Base-by-base conservation (phyloP, 1,140 invertebrate species). In the Drosophila elegans region DNA sequence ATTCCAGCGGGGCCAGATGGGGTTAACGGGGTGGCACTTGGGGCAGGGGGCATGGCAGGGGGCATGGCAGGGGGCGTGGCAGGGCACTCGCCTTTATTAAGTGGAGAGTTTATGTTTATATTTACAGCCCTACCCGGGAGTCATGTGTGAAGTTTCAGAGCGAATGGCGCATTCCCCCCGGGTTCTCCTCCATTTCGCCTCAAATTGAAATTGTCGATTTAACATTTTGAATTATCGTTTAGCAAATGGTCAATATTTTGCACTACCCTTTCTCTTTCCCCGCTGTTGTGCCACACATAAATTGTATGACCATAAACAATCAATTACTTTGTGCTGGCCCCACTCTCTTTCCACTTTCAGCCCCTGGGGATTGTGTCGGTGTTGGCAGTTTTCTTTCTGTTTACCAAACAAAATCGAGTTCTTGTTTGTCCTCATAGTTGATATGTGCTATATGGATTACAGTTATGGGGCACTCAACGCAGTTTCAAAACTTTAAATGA, bases 221-320 rank as follows among this genome's bases (percentile, higher is more conserved):
- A 88, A 88, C 79, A 88, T 88, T 88, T 88, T 88, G 83, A 88
- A 88, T 88, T 88, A 88, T 88, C 83, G 83, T 88, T 88, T 88
- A 88, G 83, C 83, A 88, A 88, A 88, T 88, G 83, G 83, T 86
- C 83, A 86, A 88, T 88, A 88, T 88, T 86, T 88, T 76, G 39
- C 74, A 32, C 21, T 9, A 34, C 25, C 54, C 46, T 7, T 36
- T 25, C 2, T 34, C 7, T 21, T 21, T 21, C 39, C 52, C 21
- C 68, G 29, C 61, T 74, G 56, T 72, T 78, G 82, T 75, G 69
- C 44, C 60, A 78, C 69, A 88, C 83, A 86, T 86, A 86, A 86
- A 88, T 83, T 88, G 83, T 83, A 68, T 60, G 78, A 56, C 83
- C 76, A 86, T 86, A 86, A 86, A 86, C 83, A 86, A 86, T 86